These are phyloP conservation scores for Passer montanus DNA, from an alignment of 2,113 vertebrate genomes.

Conservation along the genomic window DNA sequence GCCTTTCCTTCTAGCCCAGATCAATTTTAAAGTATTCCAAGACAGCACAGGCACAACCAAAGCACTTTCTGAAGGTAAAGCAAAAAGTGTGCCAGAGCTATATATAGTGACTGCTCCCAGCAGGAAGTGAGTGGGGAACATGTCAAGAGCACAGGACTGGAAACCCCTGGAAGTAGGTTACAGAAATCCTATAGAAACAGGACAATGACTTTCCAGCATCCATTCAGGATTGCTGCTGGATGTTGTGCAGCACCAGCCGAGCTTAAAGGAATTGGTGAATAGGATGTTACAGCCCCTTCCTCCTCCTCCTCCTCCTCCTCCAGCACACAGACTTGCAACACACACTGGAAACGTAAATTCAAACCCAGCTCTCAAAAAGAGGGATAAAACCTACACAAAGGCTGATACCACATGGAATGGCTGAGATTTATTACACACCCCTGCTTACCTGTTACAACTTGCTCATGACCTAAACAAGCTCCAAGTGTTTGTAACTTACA, in stretches of 20 bases:
- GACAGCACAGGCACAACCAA: neutral
- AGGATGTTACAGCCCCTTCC: neutral
- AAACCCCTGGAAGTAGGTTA: constrained; percentile 35
- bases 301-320: constrained; percentile 6
- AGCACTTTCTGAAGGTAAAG: constrained; percentile 10
- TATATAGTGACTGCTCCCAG: neutral
- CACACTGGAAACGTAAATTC: neutral
- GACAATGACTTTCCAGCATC: constrained; percentile 2
- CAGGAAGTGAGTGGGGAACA: neutral
- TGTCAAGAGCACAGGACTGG: constrained; percentile 32
- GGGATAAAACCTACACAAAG: neutral
- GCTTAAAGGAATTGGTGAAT: neutral
- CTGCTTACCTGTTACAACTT: neutral
- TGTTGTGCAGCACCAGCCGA: neutral
- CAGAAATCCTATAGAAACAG: constrained; percentile 16
- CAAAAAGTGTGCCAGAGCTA: constrained; percentile 31
- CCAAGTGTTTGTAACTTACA: neutral
- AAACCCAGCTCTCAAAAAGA: neutral
- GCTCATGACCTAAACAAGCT: neutral
- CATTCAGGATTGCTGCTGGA: neutral
- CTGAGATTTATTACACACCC: neutral
- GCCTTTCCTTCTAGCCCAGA: neutral
- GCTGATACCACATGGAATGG: neutral
- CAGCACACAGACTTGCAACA: neutral
- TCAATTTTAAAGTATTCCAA: neutral